A percentile compares a stretch with the other conserved stretches of the same genome.
These are phyloP conservation scores for Eilema sororculum DNA, from an alignment of 2,888 invertebrate species.

Conservation along the genomic window DNA sequence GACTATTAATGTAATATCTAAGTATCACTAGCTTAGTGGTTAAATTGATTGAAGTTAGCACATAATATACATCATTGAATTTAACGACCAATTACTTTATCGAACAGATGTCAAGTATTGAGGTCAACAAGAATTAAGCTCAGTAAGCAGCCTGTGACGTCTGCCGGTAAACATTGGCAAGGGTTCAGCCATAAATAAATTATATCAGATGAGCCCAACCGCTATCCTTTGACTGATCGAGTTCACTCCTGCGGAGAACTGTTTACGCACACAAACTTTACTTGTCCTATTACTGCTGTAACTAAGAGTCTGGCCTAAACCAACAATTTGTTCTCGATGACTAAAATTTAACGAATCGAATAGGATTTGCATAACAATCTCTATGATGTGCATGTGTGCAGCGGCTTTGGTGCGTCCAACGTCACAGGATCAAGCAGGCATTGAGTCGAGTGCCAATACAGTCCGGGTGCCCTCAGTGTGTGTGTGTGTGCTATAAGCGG, in stretches of 20 bases:
- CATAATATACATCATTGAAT: background rate
- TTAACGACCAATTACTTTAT: slow-evolving; percentile 11
- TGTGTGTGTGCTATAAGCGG: slow-evolving; percentile 9
- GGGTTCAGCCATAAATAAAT: slow-evolving; percentile 29
- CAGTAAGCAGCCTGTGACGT: slow-evolving; percentile 16
- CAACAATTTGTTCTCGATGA: background rate
- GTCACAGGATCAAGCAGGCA: slow-evolving; percentile 19
- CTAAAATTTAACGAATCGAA: background rate
- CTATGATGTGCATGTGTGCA: slow-evolving; percentile 6
- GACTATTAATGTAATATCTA: background rate
- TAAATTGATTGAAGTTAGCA: no score
- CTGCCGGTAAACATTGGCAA: slow-evolving; percentile 15
- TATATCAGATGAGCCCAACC: slow-evolving; percentile 24
- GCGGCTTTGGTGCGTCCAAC: slow-evolving; percentile 10
- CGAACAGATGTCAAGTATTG: slow-evolving; percentile 1
- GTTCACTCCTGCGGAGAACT: slow-evolving; percentile 18
- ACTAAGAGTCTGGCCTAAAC: background rate
- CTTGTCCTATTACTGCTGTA: background rate
- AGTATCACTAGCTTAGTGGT: no score
- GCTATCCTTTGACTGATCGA: slow-evolving; percentile 36
- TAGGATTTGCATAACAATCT: background rate
- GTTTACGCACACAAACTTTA: slow-evolving; percentile 22
- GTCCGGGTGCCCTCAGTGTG: slow-evolving; percentile 2
- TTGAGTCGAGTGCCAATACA: slow-evolving; percentile 22
- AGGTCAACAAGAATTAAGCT: no score